Base-by-base conservation (phyloP, 64 coral and sea anemone genomes). In the Exaiptasia diaphana region DNA sequence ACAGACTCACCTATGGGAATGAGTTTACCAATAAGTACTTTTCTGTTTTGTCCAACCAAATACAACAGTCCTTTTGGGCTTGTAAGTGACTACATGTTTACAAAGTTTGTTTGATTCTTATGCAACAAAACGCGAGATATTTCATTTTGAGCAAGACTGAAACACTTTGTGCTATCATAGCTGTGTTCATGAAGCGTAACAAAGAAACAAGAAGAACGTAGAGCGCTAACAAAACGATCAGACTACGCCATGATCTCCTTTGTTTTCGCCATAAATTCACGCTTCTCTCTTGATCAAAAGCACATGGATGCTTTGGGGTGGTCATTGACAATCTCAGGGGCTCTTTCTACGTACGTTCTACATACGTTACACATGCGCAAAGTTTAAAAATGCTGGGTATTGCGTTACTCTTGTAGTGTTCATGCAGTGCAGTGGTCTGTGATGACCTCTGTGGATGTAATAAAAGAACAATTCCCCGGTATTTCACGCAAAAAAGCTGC, bases 181-280 rank as follows among this genome's bases (percentile, higher is more conserved):
- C 23, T 53, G 63, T 69, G 61, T 28, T 82, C 79, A 82, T 33
- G 69, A 82, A 43, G 58, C 58, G 58, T 81, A 65, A 69, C 63
- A 41, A 36, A 41, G 14, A 13, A 80, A 32, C 41, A 1, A 32
- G 73, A 26, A 76, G 21, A 43, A n/a, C n/a, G n/a, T 21, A 76
- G 29, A 20, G 49, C 49, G 7, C 9, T 34, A 12, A n/a, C 28
- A 76, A 53, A 53, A 50, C 22, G 41, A 22, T 53, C 23, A 20
- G 27, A 53, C 41, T 76, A 18, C 17, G 22, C 29, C 49, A 76
- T 21, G 27, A 29, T 50, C 23, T 50, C 27, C 18, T 22, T 22
- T 50, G 14, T 73, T 25, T 22, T 42, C 33, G 20, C 41, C n/a
- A n/a, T n/a, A n/a, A n/a, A n/a, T 2, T 31, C 68, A 39, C 40